A percentile compares a stretch with the other conserved stretches of the same genome.
phyloP scores from a whole-genome alignment of 1,140 invertebrate genomes.

The Eueides isabella region DNA sequence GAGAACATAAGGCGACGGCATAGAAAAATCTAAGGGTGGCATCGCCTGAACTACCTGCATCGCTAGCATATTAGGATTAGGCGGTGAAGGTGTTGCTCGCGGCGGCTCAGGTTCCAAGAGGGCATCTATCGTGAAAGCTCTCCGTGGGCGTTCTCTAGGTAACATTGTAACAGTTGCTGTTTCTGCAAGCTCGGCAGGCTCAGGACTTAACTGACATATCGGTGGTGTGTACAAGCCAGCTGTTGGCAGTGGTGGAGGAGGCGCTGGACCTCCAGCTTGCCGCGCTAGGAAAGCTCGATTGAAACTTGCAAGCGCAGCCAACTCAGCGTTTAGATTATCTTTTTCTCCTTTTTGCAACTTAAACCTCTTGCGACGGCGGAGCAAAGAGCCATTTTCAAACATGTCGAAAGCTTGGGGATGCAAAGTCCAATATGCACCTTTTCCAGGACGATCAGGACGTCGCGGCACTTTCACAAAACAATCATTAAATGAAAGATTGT shows the following conservation, averaged over 20 bases:
- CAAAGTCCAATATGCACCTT: conserved; percentile 94
- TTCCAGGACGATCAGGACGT: conserved; percentile 92
- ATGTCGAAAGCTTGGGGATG: conserved; percentile 93
- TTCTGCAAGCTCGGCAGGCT: conserved; percentile 70
- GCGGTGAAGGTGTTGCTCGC: conserved; percentile 56
- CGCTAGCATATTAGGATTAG: conserved; percentile 40
- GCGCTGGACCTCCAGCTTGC: conserved; percentile 74
- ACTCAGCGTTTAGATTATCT: conserved; percentile 83
- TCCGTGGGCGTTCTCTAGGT: conserved; percentile 81
- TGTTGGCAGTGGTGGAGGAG: conserved; percentile 60
- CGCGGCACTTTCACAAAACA: conserved; percentile 96
- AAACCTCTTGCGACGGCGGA: conserved; percentile 87
- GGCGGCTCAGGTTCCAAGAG: conserved; percentile 66
- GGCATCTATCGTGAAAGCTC: conserved; percentile 91
- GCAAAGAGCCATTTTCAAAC: conserved; percentile 95
- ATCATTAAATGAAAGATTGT: conserved; percentile 96
- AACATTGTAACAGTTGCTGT: conserved; percentile 53
- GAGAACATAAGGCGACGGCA: conserved; percentile 63
- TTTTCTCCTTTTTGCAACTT: conserved; percentile 86
- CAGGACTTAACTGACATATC: conserved; percentile 68
- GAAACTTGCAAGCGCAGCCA: conserved; percentile 88
- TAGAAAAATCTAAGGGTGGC: conserved; percentile 55
- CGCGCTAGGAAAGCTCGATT: conserved; percentile 84
- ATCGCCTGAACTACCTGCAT: conserved; percentile 44
- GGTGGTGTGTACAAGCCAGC: conserved; percentile 60